Conservation (phyloP, 2,797 vertebrate species). For the Rachycentron canadum region DNA sequence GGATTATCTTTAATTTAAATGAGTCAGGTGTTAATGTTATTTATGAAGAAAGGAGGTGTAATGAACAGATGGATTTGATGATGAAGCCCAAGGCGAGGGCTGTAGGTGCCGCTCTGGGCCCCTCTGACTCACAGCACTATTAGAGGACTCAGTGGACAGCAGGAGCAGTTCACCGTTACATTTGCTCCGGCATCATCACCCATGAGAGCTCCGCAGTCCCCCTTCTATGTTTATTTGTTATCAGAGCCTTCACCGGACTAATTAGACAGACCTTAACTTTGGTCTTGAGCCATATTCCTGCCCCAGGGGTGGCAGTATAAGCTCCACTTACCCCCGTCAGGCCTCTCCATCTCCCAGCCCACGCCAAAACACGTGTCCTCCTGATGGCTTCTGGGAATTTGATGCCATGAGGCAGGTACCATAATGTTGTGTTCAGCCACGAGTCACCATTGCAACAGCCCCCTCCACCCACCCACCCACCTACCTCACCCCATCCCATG, state of each 20-base stretch:
- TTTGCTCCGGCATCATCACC: constrained; percentile 47
- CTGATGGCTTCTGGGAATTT: constrained; percentile 68
- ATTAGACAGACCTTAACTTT: constrained; percentile 78
- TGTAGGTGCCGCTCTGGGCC: constrained; percentile 34
- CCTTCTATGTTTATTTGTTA: constrained; percentile 82
- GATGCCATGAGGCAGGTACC: constrained; percentile 65
- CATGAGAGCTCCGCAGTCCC: constrained; percentile 57
- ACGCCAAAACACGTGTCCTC: constrained; percentile 67
- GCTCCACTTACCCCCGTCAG: constrained; percentile 43
- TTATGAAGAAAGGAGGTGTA: neutral
- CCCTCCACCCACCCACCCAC: constrained; percentile 48
- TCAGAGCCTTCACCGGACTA: constrained; percentile 74
- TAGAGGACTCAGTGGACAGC: constrained; percentile 44
- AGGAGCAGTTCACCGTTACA: constrained; percentile 55
- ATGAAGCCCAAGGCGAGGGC: constrained; percentile 53
- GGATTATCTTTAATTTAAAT: neutral
- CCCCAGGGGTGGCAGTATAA: constrained; percentile 53
- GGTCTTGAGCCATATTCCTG: constrained; percentile 63
- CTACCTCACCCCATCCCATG: constrained; percentile 9
- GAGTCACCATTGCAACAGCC: constrained; percentile 42
- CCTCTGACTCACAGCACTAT: constrained; percentile 44
- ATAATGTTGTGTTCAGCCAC: constrained; percentile 73
- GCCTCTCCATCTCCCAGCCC: constrained; percentile 56
- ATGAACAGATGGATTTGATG: constrained; percentile 62
- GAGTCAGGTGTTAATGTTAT: constrained; percentile 14